Evolutionary conservation across 2,113 vertebrate genomes (phyloP).

Genomic region (Piprites chloris): DNA sequence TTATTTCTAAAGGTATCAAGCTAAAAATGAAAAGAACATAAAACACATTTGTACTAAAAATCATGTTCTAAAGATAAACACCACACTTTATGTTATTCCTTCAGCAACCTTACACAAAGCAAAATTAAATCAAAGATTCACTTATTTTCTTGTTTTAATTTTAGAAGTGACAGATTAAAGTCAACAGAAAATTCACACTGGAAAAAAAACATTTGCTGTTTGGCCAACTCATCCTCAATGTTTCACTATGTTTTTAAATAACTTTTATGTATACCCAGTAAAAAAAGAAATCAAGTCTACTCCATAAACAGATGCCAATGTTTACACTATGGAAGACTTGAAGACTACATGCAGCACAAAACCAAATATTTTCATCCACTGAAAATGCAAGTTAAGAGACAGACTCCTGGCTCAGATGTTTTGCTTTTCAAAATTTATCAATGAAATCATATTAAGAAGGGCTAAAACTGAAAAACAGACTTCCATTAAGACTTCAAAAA

Average conservation of each 20-base stretch:
- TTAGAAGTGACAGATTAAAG: neutral
- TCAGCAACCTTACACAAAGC: neutral
- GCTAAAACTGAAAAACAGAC: neutral
- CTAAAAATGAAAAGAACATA: slow-evolving; percentile 71
- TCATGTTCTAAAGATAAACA: neutral
- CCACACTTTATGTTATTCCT: neutral
- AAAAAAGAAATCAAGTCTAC: neutral
- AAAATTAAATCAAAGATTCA: neutral
- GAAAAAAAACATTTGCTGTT: neutral
- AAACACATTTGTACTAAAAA: slow-evolving; percentile 9
- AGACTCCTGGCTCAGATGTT: neutral
- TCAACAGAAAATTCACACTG: neutral
- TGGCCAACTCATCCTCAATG: neutral
- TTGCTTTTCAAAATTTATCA: neutral
- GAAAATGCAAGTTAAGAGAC: neutral
- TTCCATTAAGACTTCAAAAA: neutral
- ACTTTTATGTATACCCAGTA: neutral
- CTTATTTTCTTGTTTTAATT: neutral
- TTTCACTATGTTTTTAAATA: neutral
- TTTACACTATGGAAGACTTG: neutral
- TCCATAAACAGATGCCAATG: neutral
- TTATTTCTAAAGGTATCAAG: slow-evolving; percentile 80
- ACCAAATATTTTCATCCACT: neutral
- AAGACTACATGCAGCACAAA: neutral
- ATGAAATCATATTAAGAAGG: neutral